Evolutionary conservation across 1,140 invertebrate genomes (phyloP).

Genomic region (Centruroides sculpturatus): DNA sequence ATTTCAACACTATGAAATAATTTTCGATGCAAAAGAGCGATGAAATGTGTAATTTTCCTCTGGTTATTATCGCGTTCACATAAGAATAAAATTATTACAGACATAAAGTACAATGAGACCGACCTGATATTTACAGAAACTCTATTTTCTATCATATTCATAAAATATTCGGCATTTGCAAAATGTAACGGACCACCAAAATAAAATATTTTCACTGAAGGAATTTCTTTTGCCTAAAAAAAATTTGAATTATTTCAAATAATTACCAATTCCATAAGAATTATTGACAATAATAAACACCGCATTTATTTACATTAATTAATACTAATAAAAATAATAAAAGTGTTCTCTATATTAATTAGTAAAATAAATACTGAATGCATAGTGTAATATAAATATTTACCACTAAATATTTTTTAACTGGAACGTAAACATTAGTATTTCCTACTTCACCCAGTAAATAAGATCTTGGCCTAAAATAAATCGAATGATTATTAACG

Average conservation of each 20-base stretch:
- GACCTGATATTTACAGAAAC: neutral
- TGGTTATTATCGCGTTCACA: no score
- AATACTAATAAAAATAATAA: no score
- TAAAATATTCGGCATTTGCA: slow-evolving; percentile 34
- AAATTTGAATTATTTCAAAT: no score
- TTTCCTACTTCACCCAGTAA: slow-evolving; percentile 13
- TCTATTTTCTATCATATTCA: neutral
- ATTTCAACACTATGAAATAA: no score
- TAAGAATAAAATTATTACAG: no score
- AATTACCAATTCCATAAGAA: no score
- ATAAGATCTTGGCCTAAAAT: slow-evolving; percentile 11
- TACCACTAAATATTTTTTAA: slow-evolving; percentile 8
- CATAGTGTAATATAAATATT: neutral
- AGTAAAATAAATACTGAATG: no score
- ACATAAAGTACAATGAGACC: neutral
- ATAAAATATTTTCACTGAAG: slow-evolving; percentile 31
- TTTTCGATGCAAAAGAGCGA: no score
- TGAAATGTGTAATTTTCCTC: neutral
- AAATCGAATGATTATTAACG: neutral
- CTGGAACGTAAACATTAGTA: slow-evolving; percentile 16
- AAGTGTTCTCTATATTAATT: no score
- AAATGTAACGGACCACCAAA: slow-evolving; percentile 35
- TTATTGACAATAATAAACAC: no score
- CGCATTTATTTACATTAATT: no score
- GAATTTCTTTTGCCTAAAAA: slow-evolving; percentile 22